A percentile compares a stretch with the other conserved stretches of the same genome.
Evolutionary conservation across 2,113 vertebrate genomes (phyloP).

Genomic region (Epinephelus moara): DNA sequence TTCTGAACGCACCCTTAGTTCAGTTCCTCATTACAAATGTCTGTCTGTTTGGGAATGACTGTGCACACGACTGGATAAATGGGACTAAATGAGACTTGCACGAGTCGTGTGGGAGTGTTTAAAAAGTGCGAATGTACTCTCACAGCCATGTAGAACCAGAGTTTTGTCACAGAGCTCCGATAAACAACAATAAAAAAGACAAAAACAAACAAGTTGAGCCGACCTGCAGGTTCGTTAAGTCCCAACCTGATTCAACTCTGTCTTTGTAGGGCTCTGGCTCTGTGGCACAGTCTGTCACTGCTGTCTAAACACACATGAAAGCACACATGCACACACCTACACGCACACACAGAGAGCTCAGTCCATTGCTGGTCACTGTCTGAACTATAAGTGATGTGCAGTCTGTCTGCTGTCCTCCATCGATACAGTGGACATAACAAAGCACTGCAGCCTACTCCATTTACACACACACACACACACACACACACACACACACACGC

Average conservation of each 20-base stretch:
- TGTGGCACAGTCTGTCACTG: conserved; percentile 14
- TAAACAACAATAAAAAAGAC: too few species aligned
- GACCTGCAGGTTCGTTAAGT: conserved; percentile 14
- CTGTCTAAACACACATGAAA: conserved; percentile 26
- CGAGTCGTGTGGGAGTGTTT: too few species aligned
- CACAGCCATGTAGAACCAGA: background rate
- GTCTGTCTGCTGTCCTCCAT: conserved; percentile 60
- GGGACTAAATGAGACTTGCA: too few species aligned
- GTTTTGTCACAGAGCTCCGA: background rate
- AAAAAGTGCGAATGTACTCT: background rate
- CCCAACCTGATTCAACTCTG: conserved; percentile 9
- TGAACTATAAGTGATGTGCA: conserved; percentile 70
- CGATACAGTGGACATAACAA: conserved; percentile 73
- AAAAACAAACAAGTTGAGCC: background rate
- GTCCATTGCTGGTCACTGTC: conserved; percentile 56
- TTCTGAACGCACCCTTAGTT: too few species aligned
- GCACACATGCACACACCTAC: conserved; percentile 4
- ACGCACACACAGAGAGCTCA: conserved; percentile 9
- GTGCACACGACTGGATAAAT: too few species aligned
- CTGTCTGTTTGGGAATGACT: too few species aligned
- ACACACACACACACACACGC: conserved; percentile 49
- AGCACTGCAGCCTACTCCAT: conserved; percentile 63
- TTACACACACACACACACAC: conserved; percentile 45
- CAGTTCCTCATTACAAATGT: too few species aligned
- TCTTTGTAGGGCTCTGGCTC: conserved; percentile 24